These are phyloP conservation scores for Percina caprodes DNA, from an alignment of 2,113 vertebrate genomes.

Conservation along the genomic window DNA sequence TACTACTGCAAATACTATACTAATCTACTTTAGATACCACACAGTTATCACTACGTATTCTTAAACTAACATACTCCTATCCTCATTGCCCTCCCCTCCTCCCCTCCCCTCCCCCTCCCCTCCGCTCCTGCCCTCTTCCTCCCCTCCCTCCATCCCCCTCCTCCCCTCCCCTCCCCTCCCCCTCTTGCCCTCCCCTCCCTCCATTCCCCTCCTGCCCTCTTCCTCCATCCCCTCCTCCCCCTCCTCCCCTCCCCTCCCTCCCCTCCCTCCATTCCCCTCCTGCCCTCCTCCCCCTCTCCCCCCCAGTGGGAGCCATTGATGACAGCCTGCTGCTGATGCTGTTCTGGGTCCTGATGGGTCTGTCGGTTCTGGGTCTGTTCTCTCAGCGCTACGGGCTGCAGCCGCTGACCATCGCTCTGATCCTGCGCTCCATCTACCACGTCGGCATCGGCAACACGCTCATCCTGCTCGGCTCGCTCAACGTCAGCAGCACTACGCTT, in stretches of 20 bases:
- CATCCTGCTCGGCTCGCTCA: slow-evolving; percentile 89
- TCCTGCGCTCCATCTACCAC: slow-evolving; percentile 94
- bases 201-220: too few species aligned
- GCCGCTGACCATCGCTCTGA: slow-evolving; percentile 91
- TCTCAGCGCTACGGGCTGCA: slow-evolving; percentile 91
- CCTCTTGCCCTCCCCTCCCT: too few species aligned
- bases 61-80: too few species aligned
- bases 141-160: too few species aligned
- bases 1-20: neutral
- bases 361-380: slow-evolving; percentile 91
- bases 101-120: too few species aligned
- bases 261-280: neutral
- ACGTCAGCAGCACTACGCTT: slow-evolving; percentile 67
- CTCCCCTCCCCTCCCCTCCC: too few species aligned
- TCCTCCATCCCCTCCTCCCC: too few species aligned
- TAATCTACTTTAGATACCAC: too few species aligned
- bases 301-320: slow-evolving; percentile 87
- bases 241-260: neutral
- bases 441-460: slow-evolving; percentile 95
- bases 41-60: too few species aligned
- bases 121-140: too few species aligned
- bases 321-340: slow-evolving; percentile 90
- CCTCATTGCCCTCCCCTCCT: too few species aligned
- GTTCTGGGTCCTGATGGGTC: slow-evolving; percentile 93
- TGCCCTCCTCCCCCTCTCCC: too few species aligned